A percentile compares a stretch with the other conserved stretches of the same genome.
Conservation (phyloP, 2,888 invertebrate genomes). For the Tineola bisselliella region DNA sequence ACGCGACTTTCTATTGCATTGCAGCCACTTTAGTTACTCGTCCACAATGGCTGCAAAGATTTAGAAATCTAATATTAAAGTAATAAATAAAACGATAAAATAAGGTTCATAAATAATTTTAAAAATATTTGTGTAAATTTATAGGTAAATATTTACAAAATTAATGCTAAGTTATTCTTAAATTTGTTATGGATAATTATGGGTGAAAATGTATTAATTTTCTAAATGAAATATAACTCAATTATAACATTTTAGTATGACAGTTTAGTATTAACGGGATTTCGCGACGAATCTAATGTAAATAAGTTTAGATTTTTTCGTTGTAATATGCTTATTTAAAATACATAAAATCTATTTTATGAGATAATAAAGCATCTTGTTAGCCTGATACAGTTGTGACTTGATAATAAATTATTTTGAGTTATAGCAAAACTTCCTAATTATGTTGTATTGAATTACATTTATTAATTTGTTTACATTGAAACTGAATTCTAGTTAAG, state of each 20-base stretch:
- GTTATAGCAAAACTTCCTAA: neutral
- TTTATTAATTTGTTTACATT: neutral
- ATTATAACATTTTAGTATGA: neutral
- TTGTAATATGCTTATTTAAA: neutral
- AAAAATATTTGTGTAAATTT: neutral
- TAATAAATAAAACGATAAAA: too few species aligned
- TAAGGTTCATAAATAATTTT: neutral
- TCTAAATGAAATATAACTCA: slow-evolving; percentile 2
- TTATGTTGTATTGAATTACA: neutral
- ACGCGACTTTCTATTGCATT: too few species aligned
- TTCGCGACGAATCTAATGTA: neutral
- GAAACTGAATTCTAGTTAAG: too few species aligned
- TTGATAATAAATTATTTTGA: neutral
- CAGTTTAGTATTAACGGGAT: too few species aligned
- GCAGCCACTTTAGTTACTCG: too few species aligned
- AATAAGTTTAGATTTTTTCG: neutral
- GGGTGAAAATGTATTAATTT: neutral
- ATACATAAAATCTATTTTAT: neutral
- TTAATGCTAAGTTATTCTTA: neutral
- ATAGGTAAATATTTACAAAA: too few species aligned
- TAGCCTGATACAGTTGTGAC: neutral
- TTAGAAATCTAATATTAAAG: too few species aligned
- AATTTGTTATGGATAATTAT: neutral
- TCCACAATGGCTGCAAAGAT: too few species aligned
- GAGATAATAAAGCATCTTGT: neutral